Percentiles rank a stretch among this genome's conserved stretches.
These are phyloP conservation scores for Microcebus ravelobensis DNA, from an alignment of 2,113 vertebrate species.

Conservation along the genomic window DNA sequence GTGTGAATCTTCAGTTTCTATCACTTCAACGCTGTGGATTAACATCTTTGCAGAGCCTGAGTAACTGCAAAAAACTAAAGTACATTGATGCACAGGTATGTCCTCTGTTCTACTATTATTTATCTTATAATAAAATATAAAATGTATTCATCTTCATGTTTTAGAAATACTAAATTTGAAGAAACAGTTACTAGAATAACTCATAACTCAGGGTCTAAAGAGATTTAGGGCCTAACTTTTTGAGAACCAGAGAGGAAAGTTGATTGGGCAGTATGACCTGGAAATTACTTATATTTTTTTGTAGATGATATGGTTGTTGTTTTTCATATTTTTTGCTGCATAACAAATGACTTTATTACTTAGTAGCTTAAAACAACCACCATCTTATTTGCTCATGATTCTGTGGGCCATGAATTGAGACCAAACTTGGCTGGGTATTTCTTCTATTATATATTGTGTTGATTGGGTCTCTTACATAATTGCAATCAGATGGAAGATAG, in stretches of 20 bases:
- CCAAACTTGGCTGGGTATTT: neutral
- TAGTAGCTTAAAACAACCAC: neutral
- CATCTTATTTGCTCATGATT: neutral
- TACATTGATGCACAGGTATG: slow-evolving; percentile 92
- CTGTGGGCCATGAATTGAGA: neutral
- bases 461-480: neutral
- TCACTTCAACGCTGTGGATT: slow-evolving; percentile 91
- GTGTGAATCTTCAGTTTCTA: slow-evolving; percentile 88
- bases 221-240: neutral
- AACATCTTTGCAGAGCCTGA: slow-evolving; percentile 88
- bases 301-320: neutral
- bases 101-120: neutral
- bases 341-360: neutral
- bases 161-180: slow-evolving; percentile 5
- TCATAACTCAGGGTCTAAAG: neutral
- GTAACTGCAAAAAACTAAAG: slow-evolving; percentile 85
- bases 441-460: neutral
- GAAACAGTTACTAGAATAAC: neutral
- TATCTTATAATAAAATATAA: neutral
- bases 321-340: neutral
- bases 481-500: neutral
- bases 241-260: neutral
- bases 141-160: neutral
- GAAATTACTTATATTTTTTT: neutral
- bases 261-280: neutral